Conservation (phyloP, 1,140 invertebrate species). For the Ladona fulva region DNA sequence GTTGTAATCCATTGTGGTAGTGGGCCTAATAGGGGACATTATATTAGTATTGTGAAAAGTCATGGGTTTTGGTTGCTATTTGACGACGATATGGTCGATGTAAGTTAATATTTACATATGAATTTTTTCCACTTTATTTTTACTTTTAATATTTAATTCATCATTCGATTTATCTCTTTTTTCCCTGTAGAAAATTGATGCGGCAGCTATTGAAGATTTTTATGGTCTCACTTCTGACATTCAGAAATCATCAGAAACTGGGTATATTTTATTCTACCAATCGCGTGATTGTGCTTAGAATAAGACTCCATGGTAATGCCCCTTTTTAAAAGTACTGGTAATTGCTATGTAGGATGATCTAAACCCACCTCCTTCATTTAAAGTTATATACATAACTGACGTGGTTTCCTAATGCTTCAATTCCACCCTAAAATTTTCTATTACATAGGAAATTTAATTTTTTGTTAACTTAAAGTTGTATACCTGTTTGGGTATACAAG, state of each 20-base stretch:
- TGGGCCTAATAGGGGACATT: slow-evolving; percentile 97
- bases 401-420: background rate
- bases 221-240: slow-evolving; percentile 97
- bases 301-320: background rate
- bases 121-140: slow-evolving; percentile 16
- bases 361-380: background rate
- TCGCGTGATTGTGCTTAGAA: slow-evolving; percentile 60
- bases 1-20: slow-evolving; percentile 99
- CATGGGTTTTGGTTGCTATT: slow-evolving; percentile 98
- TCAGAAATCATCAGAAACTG: slow-evolving; percentile 98
- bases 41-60: slow-evolving; percentile 99
- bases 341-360: background rate
- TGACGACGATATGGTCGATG: slow-evolving; percentile 99
- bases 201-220: slow-evolving; percentile 97
- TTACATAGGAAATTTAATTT: background rate
- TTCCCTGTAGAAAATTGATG: slow-evolving; percentile 89
- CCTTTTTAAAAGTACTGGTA: background rate
- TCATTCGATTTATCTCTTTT: slow-evolving; percentile 20
- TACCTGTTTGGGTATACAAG: background rate
- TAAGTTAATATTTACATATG: slow-evolving; percentile 45
- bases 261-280: slow-evolving; percentile 99
- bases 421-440: slow-evolving; percentile 7
- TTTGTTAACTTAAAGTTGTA: background rate
- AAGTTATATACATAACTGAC: background rate
- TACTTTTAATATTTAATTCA: background rate